phyloP scores from a whole-genome alignment of 1,140 invertebrate genomes.

The Capitella teleta region DNA sequence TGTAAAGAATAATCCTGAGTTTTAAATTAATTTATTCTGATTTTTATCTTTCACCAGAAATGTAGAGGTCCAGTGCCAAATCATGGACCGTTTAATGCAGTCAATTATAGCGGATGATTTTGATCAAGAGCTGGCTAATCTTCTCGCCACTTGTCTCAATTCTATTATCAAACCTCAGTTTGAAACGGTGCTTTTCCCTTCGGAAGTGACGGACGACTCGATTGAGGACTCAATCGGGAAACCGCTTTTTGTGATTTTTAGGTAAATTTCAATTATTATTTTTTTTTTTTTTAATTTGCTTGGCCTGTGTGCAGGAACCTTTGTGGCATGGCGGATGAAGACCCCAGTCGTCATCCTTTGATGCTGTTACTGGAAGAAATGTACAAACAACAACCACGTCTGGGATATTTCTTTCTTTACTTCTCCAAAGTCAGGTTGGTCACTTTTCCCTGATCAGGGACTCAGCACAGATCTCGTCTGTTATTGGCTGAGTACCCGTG shows the following conservation, averaged over 20 bases:
- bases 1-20: slow-evolving; percentile 18
- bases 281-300: no score
- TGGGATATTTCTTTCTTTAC: slow-evolving; percentile 77
- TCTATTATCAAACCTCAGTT: slow-evolving; percentile 46
- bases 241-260: slow-evolving; percentile 69
- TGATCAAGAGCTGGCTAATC: slow-evolving; percentile 50
- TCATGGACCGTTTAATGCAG: slow-evolving; percentile 59
- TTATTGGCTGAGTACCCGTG: no score
- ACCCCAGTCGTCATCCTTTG: slow-evolving; percentile 61
- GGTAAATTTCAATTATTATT: slow-evolving; percentile 27
- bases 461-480: background rate
- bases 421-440: slow-evolving; percentile 63
- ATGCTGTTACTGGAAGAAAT: slow-evolving; percentile 64
- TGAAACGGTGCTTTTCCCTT: slow-evolving; percentile 43
- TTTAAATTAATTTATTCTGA: background rate
- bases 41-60: slow-evolving; percentile 37
- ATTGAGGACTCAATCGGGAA: slow-evolving; percentile 65
- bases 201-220: slow-evolving; percentile 45
- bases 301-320: slow-evolving; percentile 47
- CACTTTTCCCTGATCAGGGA: background rate
- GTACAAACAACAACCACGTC: slow-evolving; percentile 55
- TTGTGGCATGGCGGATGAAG: slow-evolving; percentile 58
- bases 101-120: slow-evolving; percentile 53
- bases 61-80: slow-evolving; percentile 55
- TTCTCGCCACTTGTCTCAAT: slow-evolving; percentile 45